Base-by-base conservation (phyloP, 2,888 invertebrate genomes). In the Mimas tiliae region DNA sequence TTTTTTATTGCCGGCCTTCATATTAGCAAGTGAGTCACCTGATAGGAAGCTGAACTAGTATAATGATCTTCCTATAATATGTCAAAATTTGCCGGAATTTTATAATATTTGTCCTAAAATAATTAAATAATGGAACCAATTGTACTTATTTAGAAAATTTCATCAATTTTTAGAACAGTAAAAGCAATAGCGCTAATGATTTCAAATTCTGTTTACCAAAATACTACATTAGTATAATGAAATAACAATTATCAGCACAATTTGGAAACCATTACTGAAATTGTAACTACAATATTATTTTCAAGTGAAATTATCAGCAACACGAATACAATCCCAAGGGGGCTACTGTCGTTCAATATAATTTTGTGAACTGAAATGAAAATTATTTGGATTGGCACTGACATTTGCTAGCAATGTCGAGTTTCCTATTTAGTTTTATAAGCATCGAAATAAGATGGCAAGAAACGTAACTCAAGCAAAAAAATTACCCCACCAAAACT, bases 341-440 rank as follows among this genome's bases (percentile, higher is more conserved):
- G 12, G 38, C 38, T 8, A 19, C 58, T 19, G 19, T 19, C 58
- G 12, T 16, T 58, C 42, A 38, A 58, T 58, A 42, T 38, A 58
- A 58, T 58, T 58, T 19, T 58, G 42, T 55, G 55, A 12, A 42
- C 42, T 42, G 38, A 58, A 58, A 11, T 38, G 58, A 38, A 58
- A 42, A 42, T 58, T 58, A 58, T 58, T 58, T 21, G 42, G 58
- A 58, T 58, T 58, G 58, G 58, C 58, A 58, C 19, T 38, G 42
- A 11, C 34, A 27, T 53, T 38, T 16, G 38, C 38, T 38, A 16
- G 58, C 19, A 19, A 38, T 55, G 38, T 58, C 42, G 42, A 58
- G 19, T 58, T 55, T 42, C 19, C 0, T 45, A 1, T 58, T 58
- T 11, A 34, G 34, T 16, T 55, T 38, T 16, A 53, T 38, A 38